Percentiles rank a stretch among this genome's conserved stretches.
Conservation (phyloP, 2,113 vertebrate genomes). For the Hippocampus abdominalis region DNA sequence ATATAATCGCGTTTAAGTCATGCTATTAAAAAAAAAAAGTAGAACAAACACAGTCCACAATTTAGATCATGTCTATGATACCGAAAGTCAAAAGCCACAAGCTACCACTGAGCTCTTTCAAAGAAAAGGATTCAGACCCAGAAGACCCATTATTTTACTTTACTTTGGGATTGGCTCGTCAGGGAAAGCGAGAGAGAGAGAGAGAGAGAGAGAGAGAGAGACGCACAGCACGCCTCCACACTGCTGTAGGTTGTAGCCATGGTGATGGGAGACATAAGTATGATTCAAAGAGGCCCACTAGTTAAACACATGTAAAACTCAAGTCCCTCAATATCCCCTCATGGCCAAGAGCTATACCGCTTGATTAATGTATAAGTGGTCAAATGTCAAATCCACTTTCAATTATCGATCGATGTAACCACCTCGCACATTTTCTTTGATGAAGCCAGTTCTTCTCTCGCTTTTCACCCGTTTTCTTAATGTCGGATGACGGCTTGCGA, state of each 20-base stretch:
- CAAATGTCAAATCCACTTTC: slow-evolving; percentile 41
- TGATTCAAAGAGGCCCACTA: slow-evolving; percentile 60
- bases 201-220: slow-evolving; percentile 12
- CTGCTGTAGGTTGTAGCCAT: slow-evolving; percentile 68
- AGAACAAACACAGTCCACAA: slow-evolving; percentile 7
- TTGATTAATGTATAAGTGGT: slow-evolving; percentile 19
- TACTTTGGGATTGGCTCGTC: slow-evolving; percentile 45
- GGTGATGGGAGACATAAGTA: slow-evolving; percentile 63
- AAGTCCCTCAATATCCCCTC: slow-evolving; percentile 26
- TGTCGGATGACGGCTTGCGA: slow-evolving; percentile 44
- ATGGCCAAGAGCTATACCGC: slow-evolving; percentile 21
- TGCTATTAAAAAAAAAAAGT: neutral
- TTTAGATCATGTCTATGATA: neutral
- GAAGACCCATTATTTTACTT: slow-evolving; percentile 47
- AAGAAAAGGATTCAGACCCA: slow-evolving; percentile 34
- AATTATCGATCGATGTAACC: neutral
- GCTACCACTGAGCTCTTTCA: slow-evolving; percentile 1
- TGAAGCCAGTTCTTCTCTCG: slow-evolving; percentile 9
- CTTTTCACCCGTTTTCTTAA: slow-evolving; percentile 29
- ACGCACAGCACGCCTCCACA: slow-evolving; percentile 59
- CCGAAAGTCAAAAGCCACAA: slow-evolving; percentile 24
- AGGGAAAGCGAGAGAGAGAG: slow-evolving; percentile 25
- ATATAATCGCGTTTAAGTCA: neutral
- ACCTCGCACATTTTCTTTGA: slow-evolving; percentile 5
- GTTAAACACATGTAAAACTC: slow-evolving; percentile 66